Evolutionary conservation across 2,113 vertebrate genomes (phyloP).

Genomic region (Gobius niger): DNA sequence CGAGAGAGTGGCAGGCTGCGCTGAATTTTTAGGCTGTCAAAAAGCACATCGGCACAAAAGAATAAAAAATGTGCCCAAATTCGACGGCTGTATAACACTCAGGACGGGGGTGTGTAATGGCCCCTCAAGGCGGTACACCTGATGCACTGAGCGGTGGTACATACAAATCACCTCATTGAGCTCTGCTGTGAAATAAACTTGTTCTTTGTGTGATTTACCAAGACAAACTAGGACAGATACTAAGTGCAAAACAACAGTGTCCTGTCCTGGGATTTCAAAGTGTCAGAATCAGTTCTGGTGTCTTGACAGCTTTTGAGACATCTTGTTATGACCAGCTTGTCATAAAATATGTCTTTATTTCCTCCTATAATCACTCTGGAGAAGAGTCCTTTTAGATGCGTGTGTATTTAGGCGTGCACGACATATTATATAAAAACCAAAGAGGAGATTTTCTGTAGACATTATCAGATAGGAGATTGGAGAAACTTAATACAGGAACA

Average conservation of each 20-base stretch:
- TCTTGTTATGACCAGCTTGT: background rate
- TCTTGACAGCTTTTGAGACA: background rate
- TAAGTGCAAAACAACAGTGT: background rate
- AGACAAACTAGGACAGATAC: background rate
- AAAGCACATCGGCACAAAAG: constrained; percentile 53
- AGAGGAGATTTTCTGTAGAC: background rate
- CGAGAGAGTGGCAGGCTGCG: constrained; percentile 57
- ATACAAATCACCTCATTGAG: constrained; percentile 56
- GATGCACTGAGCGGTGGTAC: constrained; percentile 27
- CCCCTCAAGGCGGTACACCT: constrained; percentile 44
- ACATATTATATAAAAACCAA: background rate
- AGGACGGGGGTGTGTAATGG: constrained; percentile 48
- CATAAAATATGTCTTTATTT: background rate
- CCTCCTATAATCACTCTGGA: background rate
- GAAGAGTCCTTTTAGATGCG: background rate
- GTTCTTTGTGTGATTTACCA: background rate
- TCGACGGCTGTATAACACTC: constrained; percentile 35
- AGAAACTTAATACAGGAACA: too few relatives aligned
- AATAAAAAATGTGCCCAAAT: constrained; percentile 49
- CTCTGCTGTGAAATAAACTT: constrained; percentile 31
- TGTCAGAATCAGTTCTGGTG: background rate
- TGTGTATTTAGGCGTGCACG: background rate
- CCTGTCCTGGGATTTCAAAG: background rate
- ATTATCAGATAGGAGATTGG: background rate
- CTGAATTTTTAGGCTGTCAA: constrained; percentile 60